Percentiles rank a stretch among this genome's conserved stretches.
Evolutionary conservation across 2,888 invertebrate species (phyloP).

Genomic region (Chymomyza caudatula): DNA sequence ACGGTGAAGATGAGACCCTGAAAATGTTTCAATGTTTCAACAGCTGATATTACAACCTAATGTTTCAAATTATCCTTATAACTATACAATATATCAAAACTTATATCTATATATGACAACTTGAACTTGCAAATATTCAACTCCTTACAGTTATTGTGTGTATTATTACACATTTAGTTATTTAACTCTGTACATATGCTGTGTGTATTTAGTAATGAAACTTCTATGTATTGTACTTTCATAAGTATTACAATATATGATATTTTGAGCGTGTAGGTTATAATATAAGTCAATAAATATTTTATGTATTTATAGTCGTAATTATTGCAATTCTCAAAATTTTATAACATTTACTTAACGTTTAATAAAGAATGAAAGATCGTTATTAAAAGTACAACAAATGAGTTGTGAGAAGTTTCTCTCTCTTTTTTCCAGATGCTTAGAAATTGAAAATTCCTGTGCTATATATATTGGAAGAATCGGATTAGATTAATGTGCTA

Average conservation of each 20-base stretch:
- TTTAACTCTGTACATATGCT: conserved; percentile 39
- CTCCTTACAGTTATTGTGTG: conserved; percentile 29
- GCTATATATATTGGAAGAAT: too few species aligned
- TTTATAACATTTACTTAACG: conserved; percentile 70
- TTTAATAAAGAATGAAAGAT: conserved; percentile 52
- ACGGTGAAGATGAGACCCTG: conserved; percentile 57
- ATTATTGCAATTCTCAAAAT: conserved; percentile 67
- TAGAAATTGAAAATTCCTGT: too few species aligned
- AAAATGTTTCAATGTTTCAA: conserved; percentile 9
- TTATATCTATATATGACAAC: conserved; percentile 15
- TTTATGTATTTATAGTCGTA: conserved; percentile 61
- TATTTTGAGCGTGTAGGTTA: conserved; percentile 22
- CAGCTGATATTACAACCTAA: neutral
- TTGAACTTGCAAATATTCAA: conserved; percentile 24
- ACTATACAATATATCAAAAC: conserved; percentile 8
- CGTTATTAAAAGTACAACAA: conserved; percentile 66
- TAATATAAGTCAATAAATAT: conserved; percentile 27
- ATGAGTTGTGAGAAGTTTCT: too few species aligned
- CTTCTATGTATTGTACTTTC: neutral
- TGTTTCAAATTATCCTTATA: conserved; percentile 25
- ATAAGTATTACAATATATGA: neutral
- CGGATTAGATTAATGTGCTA: too few species aligned
- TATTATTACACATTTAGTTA: conserved; percentile 37
- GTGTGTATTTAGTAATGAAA: neutral
- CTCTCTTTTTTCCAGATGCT: too few species aligned